phyloP scores from a whole-genome alignment of 2,113 vertebrate species.

The Leucoraja erinaceus region DNA sequence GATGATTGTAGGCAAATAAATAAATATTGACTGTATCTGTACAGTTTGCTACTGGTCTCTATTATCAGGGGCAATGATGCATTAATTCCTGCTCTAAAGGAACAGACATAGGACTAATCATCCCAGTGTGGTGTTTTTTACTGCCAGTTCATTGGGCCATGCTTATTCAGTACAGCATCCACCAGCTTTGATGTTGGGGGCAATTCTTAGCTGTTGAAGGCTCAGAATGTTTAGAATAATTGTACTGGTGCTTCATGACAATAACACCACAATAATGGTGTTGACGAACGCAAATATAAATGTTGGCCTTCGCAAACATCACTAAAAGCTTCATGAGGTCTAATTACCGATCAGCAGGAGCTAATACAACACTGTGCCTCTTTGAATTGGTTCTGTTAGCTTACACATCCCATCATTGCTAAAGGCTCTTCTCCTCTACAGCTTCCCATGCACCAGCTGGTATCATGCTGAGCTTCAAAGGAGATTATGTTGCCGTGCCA shows the following conservation, averaged over 20 bases:
- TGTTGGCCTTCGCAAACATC: not conserved
- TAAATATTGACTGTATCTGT: not conserved
- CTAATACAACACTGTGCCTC: not conserved
- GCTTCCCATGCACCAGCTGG: not conserved
- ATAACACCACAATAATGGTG: not conserved
- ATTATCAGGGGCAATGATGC: not conserved
- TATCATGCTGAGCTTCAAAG: constrained; percentile 5
- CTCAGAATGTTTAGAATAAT: not conserved
- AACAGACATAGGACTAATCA: not conserved
- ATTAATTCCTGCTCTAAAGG: not conserved
- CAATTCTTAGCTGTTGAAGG: not conserved
- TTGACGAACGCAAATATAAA: not conserved
- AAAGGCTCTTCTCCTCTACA: not conserved
- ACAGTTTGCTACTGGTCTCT: not conserved
- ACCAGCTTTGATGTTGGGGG: no score
- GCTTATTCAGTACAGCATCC: not conserved
- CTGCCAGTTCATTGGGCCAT: not conserved
- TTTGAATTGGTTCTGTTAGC: not conserved
- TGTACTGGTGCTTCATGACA: no score
- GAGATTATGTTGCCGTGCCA: not conserved
- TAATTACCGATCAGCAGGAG: not conserved
- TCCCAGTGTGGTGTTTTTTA: not conserved
- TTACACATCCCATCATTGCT: not conserved
- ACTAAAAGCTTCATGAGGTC: not conserved
- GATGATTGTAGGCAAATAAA: not conserved